phyloP scores from a whole-genome alignment of 2,797 vertebrate species.

The Myotis planiceps region DNA sequence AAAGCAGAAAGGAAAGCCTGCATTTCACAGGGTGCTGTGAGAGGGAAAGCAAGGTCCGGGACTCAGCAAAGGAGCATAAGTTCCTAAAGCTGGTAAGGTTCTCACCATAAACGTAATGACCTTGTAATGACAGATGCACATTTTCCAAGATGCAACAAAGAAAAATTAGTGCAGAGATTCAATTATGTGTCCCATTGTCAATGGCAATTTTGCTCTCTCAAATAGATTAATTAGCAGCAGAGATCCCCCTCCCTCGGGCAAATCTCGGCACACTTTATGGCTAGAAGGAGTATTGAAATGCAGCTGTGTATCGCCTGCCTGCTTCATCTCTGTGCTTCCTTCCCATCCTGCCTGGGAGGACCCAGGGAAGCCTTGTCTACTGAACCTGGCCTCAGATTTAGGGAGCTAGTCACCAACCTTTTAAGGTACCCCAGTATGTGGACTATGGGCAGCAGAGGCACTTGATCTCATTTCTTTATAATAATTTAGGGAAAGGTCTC shows the following conservation, averaged over 20 bases:
- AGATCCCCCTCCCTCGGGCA: constrained; percentile 61
- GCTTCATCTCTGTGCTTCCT: neutral
- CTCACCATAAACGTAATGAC: neutral
- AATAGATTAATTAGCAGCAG: constrained; percentile 84
- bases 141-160: constrained; percentile 75
- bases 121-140: constrained; percentile 66
- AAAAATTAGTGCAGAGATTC: constrained; percentile 81
- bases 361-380: neutral
- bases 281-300: constrained; percentile 60
- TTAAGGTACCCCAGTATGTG: neutral
- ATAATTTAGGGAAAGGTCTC: neutral
- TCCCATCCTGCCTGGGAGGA: neutral
- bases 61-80: neutral
- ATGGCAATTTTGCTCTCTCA: constrained; percentile 77
- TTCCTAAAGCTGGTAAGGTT: neutral
- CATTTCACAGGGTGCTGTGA: neutral
- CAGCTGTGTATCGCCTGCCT: constrained; percentile 58
- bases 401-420: neutral
- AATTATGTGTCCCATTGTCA: constrained; percentile 80
- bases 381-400: neutral
- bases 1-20: neutral
- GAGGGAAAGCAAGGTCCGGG: neutral
- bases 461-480: neutral
- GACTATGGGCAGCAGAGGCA: neutral
- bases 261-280: constrained; percentile 52